Conservation (phyloP, 1,140 invertebrate species). For the Stratiolaelaps scimitus region DNA sequence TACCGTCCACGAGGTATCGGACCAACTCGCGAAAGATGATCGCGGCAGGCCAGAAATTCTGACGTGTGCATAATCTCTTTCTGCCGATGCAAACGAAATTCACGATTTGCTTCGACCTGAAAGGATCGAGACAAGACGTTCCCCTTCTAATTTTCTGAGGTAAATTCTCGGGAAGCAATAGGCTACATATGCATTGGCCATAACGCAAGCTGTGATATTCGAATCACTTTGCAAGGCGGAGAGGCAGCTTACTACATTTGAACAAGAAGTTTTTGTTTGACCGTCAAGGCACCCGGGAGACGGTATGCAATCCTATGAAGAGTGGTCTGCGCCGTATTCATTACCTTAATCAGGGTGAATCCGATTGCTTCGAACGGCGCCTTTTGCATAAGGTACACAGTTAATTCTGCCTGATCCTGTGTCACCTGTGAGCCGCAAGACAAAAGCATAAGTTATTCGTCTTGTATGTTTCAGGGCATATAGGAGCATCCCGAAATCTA, state of each 20-base stretch:
- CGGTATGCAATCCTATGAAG: too few species aligned
- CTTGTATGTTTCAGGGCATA: too few species aligned
- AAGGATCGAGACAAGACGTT: background rate
- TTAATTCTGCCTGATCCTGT: background rate
- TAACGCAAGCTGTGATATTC: too few species aligned
- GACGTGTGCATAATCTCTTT: background rate
- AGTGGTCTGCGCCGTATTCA: background rate
- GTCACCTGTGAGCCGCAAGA: background rate
- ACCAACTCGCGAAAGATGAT: constrained; percentile 2
- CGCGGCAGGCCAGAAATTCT: background rate
- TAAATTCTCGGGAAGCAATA: too few species aligned
- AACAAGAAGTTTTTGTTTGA: too few species aligned
- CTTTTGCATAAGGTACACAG: constrained; percentile 11
- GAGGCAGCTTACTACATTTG: too few species aligned
- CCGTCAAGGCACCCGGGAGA: too few species aligned
- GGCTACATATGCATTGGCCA: too few species aligned
- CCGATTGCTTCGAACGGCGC: background rate
- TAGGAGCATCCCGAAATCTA: too few species aligned
- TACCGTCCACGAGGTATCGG: constrained; percentile 10
- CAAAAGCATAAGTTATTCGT: too few species aligned
- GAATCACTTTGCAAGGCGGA: too few species aligned
- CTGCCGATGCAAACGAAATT: constrained; percentile 11
- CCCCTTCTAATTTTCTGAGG: too few species aligned
- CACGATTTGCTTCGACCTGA: constrained; percentile 18
- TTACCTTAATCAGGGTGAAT: constrained; percentile 10